These are phyloP conservation scores for Eilema sororculum DNA, from an alignment of 2,888 invertebrate species.

Conservation along the genomic window DNA sequence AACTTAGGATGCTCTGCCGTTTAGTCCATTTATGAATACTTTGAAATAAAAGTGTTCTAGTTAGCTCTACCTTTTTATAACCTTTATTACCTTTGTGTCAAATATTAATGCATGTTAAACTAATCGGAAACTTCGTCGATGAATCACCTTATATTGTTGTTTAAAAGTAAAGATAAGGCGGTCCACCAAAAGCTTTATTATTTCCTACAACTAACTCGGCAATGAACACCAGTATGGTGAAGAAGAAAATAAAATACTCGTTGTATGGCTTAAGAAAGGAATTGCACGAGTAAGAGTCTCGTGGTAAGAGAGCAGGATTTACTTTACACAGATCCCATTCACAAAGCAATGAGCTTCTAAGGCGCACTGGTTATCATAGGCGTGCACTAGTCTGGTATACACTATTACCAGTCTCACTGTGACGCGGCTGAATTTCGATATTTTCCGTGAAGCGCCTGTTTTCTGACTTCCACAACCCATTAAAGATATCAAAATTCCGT, in stretches of 20 bases:
- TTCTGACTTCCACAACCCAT: too few species aligned
- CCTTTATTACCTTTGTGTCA: not conserved
- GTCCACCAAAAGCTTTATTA: too few species aligned
- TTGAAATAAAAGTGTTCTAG: not conserved
- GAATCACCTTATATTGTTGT: not conserved
- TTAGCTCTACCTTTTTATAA: not conserved
- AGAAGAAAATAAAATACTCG: not conserved
- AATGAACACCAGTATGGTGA: not conserved
- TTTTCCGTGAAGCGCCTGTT: too few species aligned
- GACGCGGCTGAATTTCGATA: too few species aligned
- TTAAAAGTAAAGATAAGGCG: not conserved
- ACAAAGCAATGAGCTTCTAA: too few species aligned
- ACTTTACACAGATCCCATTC: too few species aligned
- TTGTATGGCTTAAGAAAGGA: not conserved
- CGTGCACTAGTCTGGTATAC: too few species aligned
- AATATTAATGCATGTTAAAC: not conserved
- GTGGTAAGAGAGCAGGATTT: not conserved
- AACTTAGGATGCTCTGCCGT: slow-evolving; percentile 3
- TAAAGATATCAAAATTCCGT: too few species aligned
- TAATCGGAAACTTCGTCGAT: not conserved
- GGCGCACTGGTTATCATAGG: not conserved
- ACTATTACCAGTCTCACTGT: too few species aligned
- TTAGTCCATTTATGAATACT: not conserved
- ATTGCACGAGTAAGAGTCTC: not conserved
- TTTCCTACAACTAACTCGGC: not conserved